phyloP scores from a whole-genome alignment of 1,140 invertebrate genomes.

The Drosophila aff. region DNA sequence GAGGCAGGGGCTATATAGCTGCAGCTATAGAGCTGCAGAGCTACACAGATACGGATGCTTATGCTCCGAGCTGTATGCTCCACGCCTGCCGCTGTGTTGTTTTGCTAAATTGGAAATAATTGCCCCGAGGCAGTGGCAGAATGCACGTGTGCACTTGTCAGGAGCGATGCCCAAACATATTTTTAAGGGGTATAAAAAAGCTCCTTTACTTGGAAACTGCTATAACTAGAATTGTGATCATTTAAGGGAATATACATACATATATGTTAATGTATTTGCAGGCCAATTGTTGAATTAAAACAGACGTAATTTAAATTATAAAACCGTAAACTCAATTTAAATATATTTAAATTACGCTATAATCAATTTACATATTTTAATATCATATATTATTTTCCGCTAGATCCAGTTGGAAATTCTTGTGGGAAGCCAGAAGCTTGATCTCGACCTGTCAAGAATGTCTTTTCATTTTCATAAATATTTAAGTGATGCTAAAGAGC shows the following conservation, averaged over 20 bases:
- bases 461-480: not conserved
- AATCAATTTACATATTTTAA: too few species aligned
- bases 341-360: not conserved
- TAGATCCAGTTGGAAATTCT: not conserved
- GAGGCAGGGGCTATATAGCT: slow-evolving; percentile 13
- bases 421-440: too few species aligned
- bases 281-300: too few species aligned
- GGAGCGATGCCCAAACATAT: slow-evolving; percentile 24
- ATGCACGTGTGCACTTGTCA: slow-evolving; percentile 76
- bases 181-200: slow-evolving; percentile 8
- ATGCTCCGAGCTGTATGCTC: slow-evolving; percentile 38
- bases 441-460: not conserved
- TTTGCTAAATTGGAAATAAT: slow-evolving; percentile 83
- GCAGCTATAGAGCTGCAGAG: not conserved
- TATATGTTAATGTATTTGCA: not conserved
- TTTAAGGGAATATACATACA: not conserved
- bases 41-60: slow-evolving; percentile 32
- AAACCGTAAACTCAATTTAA: too few species aligned
- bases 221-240: not conserved
- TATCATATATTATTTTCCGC: too few species aligned
- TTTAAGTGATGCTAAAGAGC: slow-evolving; percentile 8
- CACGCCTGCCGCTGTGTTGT: slow-evolving; percentile 57
- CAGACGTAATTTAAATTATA: too few species aligned
- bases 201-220: not conserved
- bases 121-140: slow-evolving; percentile 65